Base-by-base conservation (phyloP, 2,113 vertebrate genomes). In the Pseudonaja textilis region DNA sequence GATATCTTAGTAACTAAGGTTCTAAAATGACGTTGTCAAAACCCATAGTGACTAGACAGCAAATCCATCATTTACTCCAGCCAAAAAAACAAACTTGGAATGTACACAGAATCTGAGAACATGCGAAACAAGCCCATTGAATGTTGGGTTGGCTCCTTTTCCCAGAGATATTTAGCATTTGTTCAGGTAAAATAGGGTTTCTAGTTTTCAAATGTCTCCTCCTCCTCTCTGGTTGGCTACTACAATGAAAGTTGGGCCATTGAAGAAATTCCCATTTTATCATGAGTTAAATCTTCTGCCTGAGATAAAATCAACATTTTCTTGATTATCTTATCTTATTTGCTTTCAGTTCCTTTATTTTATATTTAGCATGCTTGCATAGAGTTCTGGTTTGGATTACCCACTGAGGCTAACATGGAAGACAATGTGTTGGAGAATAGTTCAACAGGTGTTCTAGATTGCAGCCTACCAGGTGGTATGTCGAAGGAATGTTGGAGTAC, bases 1-100 rank as follows among this genome's bases (percentile, higher is more conserved):
- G 97, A 98, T 97, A 97, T 97, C 97, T 97, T 96, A 90, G 97
- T 97, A 97, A 96, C 97, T 95, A 96, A 97, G 96, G 96, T 95
- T 97, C 97, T 95, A 93, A 96, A 96, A 96, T 96, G 97, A 97
- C 94, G 55, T 96, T 96, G 97, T 97, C 97, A 97, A 96, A 97
- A 94, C 96, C 96, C 96, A 93, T 97, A 95, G 96, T 95, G 96
- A 97, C 96, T 96, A 96, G 96, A 95, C 87, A 93, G 95, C 95
- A 96, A 96, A 96, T 92, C 91, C 89, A 96, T 96, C 94, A 94
- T 95, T 95, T 94, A 92, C 93, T 95, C 92, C 89, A 89, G 92
- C 89, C 85, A 93, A 54, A 81, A n/a, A 81, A 89, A 89, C 5
- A 87, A 94, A 93, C 81, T 90, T 92, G 90, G 56, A 74, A 89